A percentile compares a stretch with the other conserved stretches of the same genome.
Conservation (phyloP, 37 sponge, comb jelly and placozoan genomes). For the Hormiphora californensis region DNA sequence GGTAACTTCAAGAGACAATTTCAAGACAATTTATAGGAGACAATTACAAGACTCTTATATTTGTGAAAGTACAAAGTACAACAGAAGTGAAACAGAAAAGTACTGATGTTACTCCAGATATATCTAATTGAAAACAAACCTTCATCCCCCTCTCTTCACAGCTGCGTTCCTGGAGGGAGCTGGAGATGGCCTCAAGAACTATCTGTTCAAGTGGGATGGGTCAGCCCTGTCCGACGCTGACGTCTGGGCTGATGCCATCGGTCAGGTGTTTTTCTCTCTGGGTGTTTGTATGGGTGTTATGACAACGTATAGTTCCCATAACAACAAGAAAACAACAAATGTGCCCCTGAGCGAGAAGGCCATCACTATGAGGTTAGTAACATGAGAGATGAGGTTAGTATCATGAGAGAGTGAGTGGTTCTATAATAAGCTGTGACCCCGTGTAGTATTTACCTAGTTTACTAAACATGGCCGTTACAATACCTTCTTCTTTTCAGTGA, state of each 20-base stretch:
- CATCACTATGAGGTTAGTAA: constrained; percentile 8
- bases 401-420: too few relatives aligned
- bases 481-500: not conserved
- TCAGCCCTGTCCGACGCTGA: not conserved
- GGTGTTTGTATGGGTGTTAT: constrained; percentile 51
- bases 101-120: not conserved
- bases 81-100: not conserved
- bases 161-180: constrained; percentile 32
- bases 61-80: not conserved
- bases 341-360: constrained; percentile 27
- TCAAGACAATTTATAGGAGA: not conserved
- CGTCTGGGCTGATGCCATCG: constrained; percentile 44
- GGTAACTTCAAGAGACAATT: not conserved
- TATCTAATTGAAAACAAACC: not conserved
- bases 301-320: constrained; percentile 46
- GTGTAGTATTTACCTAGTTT: too few relatives aligned
- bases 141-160: not conserved
- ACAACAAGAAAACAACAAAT: constrained; percentile 24
- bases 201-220: constrained; percentile 40
- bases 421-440: too few relatives aligned
- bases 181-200: constrained; percentile 7
- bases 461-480: not conserved
- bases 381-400: not conserved
- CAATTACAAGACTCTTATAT: not conserved
- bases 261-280: constrained; percentile 46